phyloP scores from a whole-genome alignment of 1,140 invertebrate genomes.

The Drosophila ogumai region DNA sequence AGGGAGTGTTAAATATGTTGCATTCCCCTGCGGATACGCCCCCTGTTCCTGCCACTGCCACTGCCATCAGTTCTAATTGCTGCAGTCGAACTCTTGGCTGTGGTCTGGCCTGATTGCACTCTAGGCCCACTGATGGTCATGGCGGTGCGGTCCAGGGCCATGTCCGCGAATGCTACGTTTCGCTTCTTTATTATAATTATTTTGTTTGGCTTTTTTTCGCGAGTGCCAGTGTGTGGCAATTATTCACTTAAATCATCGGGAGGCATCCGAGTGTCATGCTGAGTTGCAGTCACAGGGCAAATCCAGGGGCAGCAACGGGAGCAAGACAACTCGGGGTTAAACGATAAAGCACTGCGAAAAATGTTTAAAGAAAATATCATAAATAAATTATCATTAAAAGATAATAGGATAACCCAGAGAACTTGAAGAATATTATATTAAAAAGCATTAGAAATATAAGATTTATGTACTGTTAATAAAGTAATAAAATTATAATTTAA shows the following conservation, averaged over 20 bases:
- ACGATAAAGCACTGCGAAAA: slow-evolving; percentile 30
- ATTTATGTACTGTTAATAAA: not conserved
- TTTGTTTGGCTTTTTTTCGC: slow-evolving; percentile 35
- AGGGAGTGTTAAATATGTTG: slow-evolving; percentile 82
- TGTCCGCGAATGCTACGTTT: slow-evolving; percentile 28
- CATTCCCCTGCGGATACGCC: slow-evolving; percentile 44
- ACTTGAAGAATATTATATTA: not conserved
- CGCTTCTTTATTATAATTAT: slow-evolving; percentile 53
- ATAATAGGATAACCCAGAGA: no score
- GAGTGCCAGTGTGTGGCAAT: slow-evolving; percentile 62
- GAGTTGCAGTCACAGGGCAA: slow-evolving; percentile 67
- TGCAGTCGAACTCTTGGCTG: slow-evolving; percentile 5
- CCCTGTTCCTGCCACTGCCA: not conserved
- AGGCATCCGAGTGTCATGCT: slow-evolving; percentile 71
- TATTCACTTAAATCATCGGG: slow-evolving; percentile 82
- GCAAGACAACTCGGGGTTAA: slow-evolving; percentile 47
- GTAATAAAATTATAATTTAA: not conserved
- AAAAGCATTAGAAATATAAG: not conserved
- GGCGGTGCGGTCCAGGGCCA: slow-evolving; percentile 14
- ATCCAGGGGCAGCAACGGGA: slow-evolving; percentile 54
- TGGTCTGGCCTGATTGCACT: slow-evolving; percentile 48
- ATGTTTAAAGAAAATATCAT: no score
- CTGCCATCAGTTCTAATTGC: slow-evolving; percentile 54
- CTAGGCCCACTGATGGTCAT: slow-evolving; percentile 50
- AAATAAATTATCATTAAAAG: not conserved